Evolutionary conservation across 2,888 invertebrate species (phyloP), one percentile per base, ranked within the genome.

Genomic region (Eupithecia inturbata): DNA sequence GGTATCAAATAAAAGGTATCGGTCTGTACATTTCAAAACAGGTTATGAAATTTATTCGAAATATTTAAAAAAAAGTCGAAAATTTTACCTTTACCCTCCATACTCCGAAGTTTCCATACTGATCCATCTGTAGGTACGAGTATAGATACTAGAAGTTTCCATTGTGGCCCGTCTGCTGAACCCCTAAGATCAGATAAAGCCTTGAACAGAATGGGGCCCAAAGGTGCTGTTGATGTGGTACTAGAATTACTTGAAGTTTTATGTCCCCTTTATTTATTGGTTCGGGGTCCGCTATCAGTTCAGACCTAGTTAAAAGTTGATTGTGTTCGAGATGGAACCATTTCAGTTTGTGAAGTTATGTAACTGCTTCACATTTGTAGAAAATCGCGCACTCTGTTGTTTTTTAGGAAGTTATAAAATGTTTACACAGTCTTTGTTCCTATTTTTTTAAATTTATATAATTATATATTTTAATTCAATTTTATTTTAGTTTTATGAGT

Each of bases 161-260:
- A 22, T 22, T 36, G 66, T 66, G 14, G 66, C 39, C 16, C 66
- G 66, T 66, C 26, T 66, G 39, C 22, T 14, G 14, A 16, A 16
- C 22, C 66, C 39, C 39, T 83, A 80, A 82, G 79, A 84, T 84
- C 70, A 80, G 76, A 80, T 81, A 81, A 77, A 79, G 77, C 75
- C 78, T 80, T 76, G 82, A 36, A 85, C 82, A 83, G 85, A 88
- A 87, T 89, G 87, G 80, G 85, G 80, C 90, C 89, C 90, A 78
- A 78, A 87, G 89, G 91, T 84, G 83, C 84, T 86, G 86, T 90
- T 87, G 80, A 79, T 81, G 83, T 82, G 84, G 82, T 78, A 81
- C 76, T 79, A 77, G 82, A 84, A 83, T 82, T 85, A 85, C 84
- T 85, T 81, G 76, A 88, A 82, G 80, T 83, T 85, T 78, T 77